Conservation (phyloP, 2,888 invertebrate genomes). For the Xylota segnis region DNA sequence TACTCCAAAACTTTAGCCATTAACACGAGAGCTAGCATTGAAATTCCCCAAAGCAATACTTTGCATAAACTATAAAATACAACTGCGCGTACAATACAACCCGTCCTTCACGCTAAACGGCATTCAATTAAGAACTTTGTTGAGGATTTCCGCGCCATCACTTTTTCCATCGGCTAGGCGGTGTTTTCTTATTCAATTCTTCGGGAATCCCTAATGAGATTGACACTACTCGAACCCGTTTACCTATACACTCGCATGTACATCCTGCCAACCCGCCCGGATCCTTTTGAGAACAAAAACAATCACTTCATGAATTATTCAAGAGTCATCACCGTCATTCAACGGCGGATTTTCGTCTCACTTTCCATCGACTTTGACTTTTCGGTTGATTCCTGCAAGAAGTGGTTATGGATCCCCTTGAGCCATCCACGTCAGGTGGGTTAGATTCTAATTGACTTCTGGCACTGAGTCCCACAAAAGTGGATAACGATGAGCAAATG, state of each 20-base stretch:
- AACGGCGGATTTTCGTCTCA: slow-evolving; percentile 50
- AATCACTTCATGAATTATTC: slow-evolving; percentile 61
- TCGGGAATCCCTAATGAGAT: slow-evolving; percentile 31
- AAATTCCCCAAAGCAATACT: not conserved
- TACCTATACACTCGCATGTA: not conserved
- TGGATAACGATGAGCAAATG: slow-evolving; percentile 13
- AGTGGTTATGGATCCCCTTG: not conserved
- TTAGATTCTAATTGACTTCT: slow-evolving; percentile 6
- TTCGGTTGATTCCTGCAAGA: not conserved
- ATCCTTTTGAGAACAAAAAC: slow-evolving; percentile 14
- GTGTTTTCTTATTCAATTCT: slow-evolving; percentile 1
- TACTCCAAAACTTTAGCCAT: slow-evolving; percentile 2
- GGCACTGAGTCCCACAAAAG: not conserved
- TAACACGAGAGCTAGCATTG: not conserved
- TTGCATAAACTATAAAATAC: not conserved
- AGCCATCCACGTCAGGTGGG: slow-evolving; percentile 7
- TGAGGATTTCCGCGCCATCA: slow-evolving; percentile 13
- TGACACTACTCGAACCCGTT: slow-evolving; percentile 9
- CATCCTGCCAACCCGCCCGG: not conserved
- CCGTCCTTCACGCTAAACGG: not conserved
- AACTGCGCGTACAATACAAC: not conserved
- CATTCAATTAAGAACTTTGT: slow-evolving; percentile 50
- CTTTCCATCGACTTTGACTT: slow-evolving; percentile 30
- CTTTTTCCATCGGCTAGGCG: not conserved
- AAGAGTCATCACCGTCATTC: slow-evolving; percentile 28